phyloP scores from a whole-genome alignment of 2,797 vertebrate species.

The Antrozous pallidus region DNA sequence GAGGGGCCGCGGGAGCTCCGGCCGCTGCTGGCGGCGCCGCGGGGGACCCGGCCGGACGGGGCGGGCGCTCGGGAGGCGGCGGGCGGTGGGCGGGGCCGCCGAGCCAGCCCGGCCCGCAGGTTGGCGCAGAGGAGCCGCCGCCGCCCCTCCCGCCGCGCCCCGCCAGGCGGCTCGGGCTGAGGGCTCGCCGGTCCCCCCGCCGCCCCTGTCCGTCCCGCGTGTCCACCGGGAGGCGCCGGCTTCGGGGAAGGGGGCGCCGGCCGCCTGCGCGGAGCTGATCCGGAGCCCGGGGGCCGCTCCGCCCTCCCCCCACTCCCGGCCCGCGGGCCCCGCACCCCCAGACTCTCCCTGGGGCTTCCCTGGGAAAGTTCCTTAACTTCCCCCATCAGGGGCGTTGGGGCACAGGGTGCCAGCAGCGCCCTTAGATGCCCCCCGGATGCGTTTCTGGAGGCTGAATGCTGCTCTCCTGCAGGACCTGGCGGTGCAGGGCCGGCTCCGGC shows the following conservation, averaged over 20 bases:
- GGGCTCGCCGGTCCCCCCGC: not conserved
- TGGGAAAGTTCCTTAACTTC: too few species aligned
- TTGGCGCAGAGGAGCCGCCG: slow-evolving; percentile 79
- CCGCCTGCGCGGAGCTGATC: too few species aligned
- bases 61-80: not conserved
- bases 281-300: not conserved
- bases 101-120: slow-evolving; percentile 75
- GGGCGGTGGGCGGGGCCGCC: slow-evolving; percentile 59
- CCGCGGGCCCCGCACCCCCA: not conserved
- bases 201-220: not conserved
- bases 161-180: not conserved
- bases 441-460: too few species aligned
- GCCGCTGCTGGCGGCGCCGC: slow-evolving; percentile 51
- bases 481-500: too few species aligned
- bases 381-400: too few species aligned
- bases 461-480: too few species aligned
- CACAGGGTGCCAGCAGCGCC: too few species aligned
- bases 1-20: slow-evolving; percentile 56
- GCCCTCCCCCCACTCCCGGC: not conserved
- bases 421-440: too few species aligned
- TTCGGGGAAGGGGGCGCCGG: too few species aligned
- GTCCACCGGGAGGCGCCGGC: not conserved
- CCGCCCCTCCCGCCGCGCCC: not conserved
- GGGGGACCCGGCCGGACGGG: slow-evolving; percentile 47
- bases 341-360: not conserved